These are phyloP conservation scores for Brachyrhaphis roseni DNA, from an alignment of 2,797 vertebrate genomes.

Conservation along the genomic window DNA sequence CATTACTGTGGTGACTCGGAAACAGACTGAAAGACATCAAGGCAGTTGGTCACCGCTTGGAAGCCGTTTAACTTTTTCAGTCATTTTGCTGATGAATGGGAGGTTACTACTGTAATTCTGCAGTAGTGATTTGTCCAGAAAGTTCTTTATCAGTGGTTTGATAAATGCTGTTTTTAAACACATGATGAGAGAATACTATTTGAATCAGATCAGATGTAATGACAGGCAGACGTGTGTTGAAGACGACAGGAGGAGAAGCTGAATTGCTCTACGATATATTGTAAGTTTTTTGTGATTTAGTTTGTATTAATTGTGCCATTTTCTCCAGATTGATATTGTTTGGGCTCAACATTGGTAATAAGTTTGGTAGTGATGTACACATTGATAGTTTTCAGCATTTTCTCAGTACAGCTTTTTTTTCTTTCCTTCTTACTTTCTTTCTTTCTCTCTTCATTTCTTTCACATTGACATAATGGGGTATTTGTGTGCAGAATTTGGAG, in stretches of 20 bases:
- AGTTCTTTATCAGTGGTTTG: not conserved
- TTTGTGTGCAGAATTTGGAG: too few relatives aligned
- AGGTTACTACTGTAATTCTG: too few relatives aligned
- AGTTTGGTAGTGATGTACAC: not conserved
- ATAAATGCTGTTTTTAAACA: not conserved
- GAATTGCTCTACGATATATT: not conserved
- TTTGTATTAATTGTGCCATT: not conserved
- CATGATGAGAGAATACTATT: not conserved
- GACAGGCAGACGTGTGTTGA: not conserved
- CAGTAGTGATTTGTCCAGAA: not conserved
- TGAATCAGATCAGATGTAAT: not conserved
- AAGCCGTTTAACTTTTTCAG: not conserved
- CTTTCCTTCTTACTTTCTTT: not conserved
- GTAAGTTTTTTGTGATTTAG: not conserved
- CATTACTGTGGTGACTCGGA: not conserved
- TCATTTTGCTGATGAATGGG: not conserved
- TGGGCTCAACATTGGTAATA: not conserved
- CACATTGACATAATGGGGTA: too few relatives aligned
- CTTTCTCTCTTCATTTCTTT: not conserved
- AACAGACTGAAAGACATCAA: not conserved
- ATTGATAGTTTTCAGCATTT: not conserved
- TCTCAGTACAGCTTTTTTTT: too few relatives aligned
- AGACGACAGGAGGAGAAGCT: not conserved
- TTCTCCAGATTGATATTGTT: not conserved
- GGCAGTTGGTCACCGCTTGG: not conserved